Percentiles rank a stretch among this genome's conserved stretches.
Conservation (phyloP, 2,113 vertebrate genomes). For the Corythaixoides concolor region DNA sequence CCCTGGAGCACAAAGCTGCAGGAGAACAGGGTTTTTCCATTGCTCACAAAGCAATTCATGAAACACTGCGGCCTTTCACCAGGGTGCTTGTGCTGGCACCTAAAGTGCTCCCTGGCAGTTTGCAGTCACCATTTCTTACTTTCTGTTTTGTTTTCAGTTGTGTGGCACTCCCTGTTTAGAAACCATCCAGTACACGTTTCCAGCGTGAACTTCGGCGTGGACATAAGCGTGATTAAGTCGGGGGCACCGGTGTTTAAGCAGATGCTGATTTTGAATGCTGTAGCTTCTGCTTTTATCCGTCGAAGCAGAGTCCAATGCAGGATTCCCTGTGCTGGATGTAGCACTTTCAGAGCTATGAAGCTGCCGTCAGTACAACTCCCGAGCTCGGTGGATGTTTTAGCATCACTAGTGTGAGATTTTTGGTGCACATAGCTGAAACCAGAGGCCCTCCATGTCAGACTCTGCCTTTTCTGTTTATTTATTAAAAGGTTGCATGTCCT, state of each 20-base stretch:
- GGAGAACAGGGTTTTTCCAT: slow-evolving; percentile 20
- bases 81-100: neutral
- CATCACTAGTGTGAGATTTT: neutral
- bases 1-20: slow-evolving; percentile 23
- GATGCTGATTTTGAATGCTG: neutral
- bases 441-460: neutral
- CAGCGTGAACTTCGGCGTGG: neutral
- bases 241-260: neutral
- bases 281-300: neutral
- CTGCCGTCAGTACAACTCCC: neutral
- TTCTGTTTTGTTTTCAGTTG: neutral
- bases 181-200: neutral
- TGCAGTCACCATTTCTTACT: neutral
- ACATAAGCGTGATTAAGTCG: neutral
- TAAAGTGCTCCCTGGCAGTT: neutral
- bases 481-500: neutral
- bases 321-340: neutral
- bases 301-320: neutral
- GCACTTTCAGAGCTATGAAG: neutral
- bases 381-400: neutral
- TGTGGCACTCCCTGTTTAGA: neutral
- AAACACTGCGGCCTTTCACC: neutral
- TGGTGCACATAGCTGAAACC: neutral
- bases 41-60: slow-evolving; percentile 5
- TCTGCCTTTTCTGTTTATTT: neutral